A percentile compares a stretch with the other conserved stretches of the same genome.
Conservation (phyloP, 2,888 invertebrate genomes). For the Eucriotettix oculatus region DNA sequence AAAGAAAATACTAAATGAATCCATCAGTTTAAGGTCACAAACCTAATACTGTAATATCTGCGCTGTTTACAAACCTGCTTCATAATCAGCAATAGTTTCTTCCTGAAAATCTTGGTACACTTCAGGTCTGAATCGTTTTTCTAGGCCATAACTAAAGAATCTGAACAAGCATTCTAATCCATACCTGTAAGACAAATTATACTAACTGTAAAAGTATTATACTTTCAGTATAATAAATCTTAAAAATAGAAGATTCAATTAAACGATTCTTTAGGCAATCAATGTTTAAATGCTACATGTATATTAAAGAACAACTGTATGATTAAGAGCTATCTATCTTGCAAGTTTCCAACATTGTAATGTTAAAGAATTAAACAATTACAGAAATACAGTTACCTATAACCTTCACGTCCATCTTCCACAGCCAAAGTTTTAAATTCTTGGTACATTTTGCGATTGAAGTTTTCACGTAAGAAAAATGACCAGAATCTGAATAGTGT, state of each 20-base stretch:
- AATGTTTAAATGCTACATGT: too few relatives aligned
- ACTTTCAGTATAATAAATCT: too few relatives aligned
- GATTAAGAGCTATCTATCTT: too few relatives aligned
- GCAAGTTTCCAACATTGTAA: too few relatives aligned
- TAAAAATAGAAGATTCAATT: too few relatives aligned
- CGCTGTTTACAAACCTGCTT: constrained; percentile 43
- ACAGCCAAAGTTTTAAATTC: constrained; percentile 86
- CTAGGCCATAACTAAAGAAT: constrained; percentile 94
- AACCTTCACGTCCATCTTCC: constrained; percentile 83
- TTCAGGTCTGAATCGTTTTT: constrained; percentile 88
- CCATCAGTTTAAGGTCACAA: too few relatives aligned
- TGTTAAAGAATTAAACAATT: background rate
- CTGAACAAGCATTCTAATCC: constrained; percentile 65
- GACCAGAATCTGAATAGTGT: constrained; percentile 99
- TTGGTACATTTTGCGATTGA: constrained; percentile 94
- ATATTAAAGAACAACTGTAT: too few relatives aligned
- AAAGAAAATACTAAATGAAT: too few relatives aligned
- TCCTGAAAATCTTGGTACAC: constrained; percentile 91
- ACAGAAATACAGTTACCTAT: constrained; percentile 49
- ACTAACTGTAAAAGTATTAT: too few relatives aligned
- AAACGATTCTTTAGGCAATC: too few relatives aligned
- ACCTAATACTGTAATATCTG: too few relatives aligned
- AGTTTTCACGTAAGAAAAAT: constrained; percentile 95
- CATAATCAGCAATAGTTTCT: constrained; percentile 79
- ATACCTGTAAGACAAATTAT: constrained; percentile 22